A percentile compares a stretch with the other conserved stretches of the same genome.
phyloP scores from a whole-genome alignment of 2,888 invertebrate genomes.

The Mythimna loreyi region DNA sequence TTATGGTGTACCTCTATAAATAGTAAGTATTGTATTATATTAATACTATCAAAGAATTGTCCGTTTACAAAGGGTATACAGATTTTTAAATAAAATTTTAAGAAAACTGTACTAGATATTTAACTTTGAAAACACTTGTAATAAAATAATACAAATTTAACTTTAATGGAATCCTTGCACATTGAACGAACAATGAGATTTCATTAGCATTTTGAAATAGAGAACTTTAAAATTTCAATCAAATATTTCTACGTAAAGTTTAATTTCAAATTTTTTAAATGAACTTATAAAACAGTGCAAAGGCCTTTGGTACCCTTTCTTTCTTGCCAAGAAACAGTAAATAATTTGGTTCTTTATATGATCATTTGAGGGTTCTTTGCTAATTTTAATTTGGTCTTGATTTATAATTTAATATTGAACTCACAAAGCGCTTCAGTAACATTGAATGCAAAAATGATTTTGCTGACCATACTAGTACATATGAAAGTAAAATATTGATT shows the following conservation, averaged over 20 bases:
- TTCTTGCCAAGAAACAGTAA: not conserved
- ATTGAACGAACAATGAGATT: conserved; percentile 11
- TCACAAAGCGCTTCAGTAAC: not conserved
- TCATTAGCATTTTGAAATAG: not conserved
- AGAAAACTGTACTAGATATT: not conserved
- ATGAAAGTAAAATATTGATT: conserved; percentile 88
- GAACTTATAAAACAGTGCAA: not conserved
- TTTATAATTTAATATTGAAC: not conserved
- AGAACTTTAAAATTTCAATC: not conserved
- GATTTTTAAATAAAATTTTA: not conserved
- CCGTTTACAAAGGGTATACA: too few species aligned
- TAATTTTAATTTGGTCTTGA: not conserved
- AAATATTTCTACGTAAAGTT: not conserved
- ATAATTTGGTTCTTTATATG: not conserved
- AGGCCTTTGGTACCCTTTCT: not conserved
- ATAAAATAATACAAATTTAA: not conserved
- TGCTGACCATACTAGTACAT: conserved; percentile 75
- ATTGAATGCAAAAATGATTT: conserved; percentile 37
- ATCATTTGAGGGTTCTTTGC: not conserved
- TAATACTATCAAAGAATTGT: too few species aligned
- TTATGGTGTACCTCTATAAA: too few species aligned
- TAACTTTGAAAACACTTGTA: not conserved
- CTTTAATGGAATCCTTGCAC: not conserved
- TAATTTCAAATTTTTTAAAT: conserved; percentile 3
- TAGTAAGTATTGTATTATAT: too few species aligned